phyloP scores from a whole-genome alignment of 2,888 invertebrate species.

The Drosophila setosimentum region DNA sequence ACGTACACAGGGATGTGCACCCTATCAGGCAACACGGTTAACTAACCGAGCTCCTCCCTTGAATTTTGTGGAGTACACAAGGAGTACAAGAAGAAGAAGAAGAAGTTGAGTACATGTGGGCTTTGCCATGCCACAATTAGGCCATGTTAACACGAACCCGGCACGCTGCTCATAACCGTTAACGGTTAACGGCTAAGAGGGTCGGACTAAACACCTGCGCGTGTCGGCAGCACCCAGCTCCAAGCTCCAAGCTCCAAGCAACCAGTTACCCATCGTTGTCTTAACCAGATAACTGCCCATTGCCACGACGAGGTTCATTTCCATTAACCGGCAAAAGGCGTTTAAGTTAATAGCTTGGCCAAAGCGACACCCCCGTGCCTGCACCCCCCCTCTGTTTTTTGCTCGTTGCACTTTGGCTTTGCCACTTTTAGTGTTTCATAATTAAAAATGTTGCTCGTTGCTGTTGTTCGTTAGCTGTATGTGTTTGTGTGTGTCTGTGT shows the following conservation, averaged over 20 bases:
- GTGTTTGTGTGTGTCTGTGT: conserved; percentile 5
- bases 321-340: conserved; percentile 83
- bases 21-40: neutral
- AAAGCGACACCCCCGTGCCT: conserved; percentile 53
- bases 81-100: conserved; percentile 6
- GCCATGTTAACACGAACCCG: conserved; percentile 65
- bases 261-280: conserved; percentile 56
- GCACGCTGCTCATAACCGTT: conserved; percentile 53
- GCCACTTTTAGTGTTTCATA: conserved; percentile 84
- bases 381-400: conserved; percentile 38
- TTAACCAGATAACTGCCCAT: conserved; percentile 79
- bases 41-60: neutral
- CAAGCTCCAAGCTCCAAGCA: conserved; percentile 1
- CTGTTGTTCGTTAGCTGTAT: conserved; percentile 16
- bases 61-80: neutral
- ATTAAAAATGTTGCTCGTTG: conserved; percentile 83
- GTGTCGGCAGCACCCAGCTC: conserved; percentile 32
- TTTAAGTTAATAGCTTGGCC: conserved; percentile 83
- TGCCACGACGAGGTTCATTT: conserved; percentile 76
- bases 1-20: neutral
- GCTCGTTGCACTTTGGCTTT: conserved; percentile 76
- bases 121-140: conserved; percentile 60
- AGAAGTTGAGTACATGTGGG: conserved; percentile 17
- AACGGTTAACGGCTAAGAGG: conserved; percentile 53
- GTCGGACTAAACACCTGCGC: conserved; percentile 62